Evolutionary conservation across 2,888 invertebrate genomes (phyloP).

Genomic region (Fissipunctia ypsillon): DNA sequence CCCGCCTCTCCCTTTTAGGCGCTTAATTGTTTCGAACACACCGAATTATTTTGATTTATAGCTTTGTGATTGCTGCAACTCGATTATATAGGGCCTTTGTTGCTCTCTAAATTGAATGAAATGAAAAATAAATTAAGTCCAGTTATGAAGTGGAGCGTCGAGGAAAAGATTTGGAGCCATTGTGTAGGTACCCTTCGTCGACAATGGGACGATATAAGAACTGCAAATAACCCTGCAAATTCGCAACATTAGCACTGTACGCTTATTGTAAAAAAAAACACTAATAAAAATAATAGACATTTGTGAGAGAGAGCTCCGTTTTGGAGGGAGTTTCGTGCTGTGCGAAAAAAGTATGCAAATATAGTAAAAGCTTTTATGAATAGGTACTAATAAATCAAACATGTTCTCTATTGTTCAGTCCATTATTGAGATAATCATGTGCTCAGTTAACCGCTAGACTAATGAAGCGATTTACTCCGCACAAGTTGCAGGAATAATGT

Average conservation of each 20-base stretch:
- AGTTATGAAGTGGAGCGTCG: slow-evolving; percentile 75
- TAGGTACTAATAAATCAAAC: neutral
- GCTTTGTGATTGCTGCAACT: slow-evolving; percentile 89
- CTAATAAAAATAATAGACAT: slow-evolving; percentile 37
- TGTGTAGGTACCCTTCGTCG: slow-evolving; percentile 64
- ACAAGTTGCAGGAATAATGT: slow-evolving; percentile 35
- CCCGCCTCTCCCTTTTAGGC: slow-evolving; percentile 80
- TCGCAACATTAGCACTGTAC: slow-evolving; percentile 46
- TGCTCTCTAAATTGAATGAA: slow-evolving; percentile 86
- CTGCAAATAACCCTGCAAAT: slow-evolving; percentile 49
- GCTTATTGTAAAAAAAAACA: slow-evolving; percentile 27
- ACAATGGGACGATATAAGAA: slow-evolving; percentile 61
- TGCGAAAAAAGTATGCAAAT: neutral
- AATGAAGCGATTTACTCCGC: slow-evolving; percentile 46
- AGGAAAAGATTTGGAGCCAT: slow-evolving; percentile 70
- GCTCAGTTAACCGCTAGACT: slow-evolving; percentile 7
- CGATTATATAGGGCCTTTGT: slow-evolving; percentile 85
- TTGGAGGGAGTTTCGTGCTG: slow-evolving; percentile 3
- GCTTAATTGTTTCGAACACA: slow-evolving; percentile 86
- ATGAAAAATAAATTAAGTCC: slow-evolving; percentile 86
- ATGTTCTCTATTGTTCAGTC: neutral
- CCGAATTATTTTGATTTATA: slow-evolving; percentile 90
- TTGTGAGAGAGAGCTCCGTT: neutral
- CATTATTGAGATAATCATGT: slow-evolving; percentile 9
- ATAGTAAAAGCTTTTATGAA: neutral